Base-by-base conservation (phyloP, 2,113 vertebrate species). In the Psilopsiagon aymara region DNA sequence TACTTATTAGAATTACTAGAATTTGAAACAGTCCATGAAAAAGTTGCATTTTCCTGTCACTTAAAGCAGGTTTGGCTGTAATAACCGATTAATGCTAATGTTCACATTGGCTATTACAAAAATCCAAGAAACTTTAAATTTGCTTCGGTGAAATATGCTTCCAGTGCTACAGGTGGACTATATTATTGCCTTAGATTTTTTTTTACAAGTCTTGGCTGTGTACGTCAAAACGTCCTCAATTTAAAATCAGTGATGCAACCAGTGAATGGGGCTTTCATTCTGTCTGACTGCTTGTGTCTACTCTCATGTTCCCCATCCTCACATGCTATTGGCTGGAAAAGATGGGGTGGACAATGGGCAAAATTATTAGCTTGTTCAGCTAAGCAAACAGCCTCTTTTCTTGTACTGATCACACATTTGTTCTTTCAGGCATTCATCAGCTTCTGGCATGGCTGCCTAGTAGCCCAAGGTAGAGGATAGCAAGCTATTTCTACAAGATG, bases 1-100 rank as follows among this genome's bases (percentile, higher is more conserved):
- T 73, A 55, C 35, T 75, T 44, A 69, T 82, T 63, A 84, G 47
- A 93, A 86, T 86, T 82, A 71, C 37, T 91, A 3, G 68, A 66
- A 37, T 76, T 77, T 68, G 13, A 77, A 29, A 43, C 33, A 76
- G 25, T 81, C 33, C 62, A 71, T 84, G 39, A 89, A 95, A 86
- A 75, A 79, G 60, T 46, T 4, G 31, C 92, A 55, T 59, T 86
- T 91, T 84, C 76, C 73, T 92, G 86, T 62, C 73, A 73, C 46
- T 88, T 90, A 64, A 92, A 59, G 17, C 41, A 53, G 41, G 12
- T 78, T 93, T 70, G 28, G 13, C 14, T 86, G 90, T 91, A 95
- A 78, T 86, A 91, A 62, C 24, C 28, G 70, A 21, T 88, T 83
- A 68, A 74, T 29, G 41, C 55, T 84, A 52, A 63, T 55, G 14